Evolutionary conservation across 2,888 invertebrate species (phyloP).

Genomic region (Hirudinaria manillensis): DNA sequence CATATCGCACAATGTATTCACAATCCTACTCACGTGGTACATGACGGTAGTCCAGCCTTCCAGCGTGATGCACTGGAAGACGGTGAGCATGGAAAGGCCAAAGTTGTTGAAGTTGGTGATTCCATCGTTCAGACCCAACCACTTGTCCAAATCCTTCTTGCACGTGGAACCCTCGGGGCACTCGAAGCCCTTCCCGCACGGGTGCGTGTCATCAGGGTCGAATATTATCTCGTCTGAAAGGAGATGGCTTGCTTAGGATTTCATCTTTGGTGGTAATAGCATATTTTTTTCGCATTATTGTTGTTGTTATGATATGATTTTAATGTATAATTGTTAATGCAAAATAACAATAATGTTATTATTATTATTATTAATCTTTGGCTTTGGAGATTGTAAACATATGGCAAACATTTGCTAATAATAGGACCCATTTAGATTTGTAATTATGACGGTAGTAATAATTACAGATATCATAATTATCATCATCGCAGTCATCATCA

Average conservation of each 20-base stretch:
- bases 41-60: conserved; percentile 98
- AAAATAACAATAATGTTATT: too few species aligned
- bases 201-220: conserved; percentile 75
- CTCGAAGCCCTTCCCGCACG: conserved; percentile 65
- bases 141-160: conserved; percentile 25
- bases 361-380: too few species aligned
- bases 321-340: too few species aligned
- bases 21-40: conserved; percentile 69
- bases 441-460: too few species aligned
- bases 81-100: conserved; percentile 95
- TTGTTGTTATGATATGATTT: too few species aligned
- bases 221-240: conserved; percentile 44
- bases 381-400: too few species aligned
- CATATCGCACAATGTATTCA: not conserved
- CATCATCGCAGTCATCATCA: too few species aligned
- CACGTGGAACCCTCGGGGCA: conserved; percentile 30
- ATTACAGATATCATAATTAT: too few species aligned
- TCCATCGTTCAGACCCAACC: conserved; percentile 60
- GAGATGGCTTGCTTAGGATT: not conserved
- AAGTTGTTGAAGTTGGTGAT: conserved; percentile 99
- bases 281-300: not conserved
- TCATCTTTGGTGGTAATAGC: too few species aligned
- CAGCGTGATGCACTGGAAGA: conserved; percentile 92
- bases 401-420: too few species aligned
- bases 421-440: too few species aligned